phyloP scores from a whole-genome alignment of 2,888 invertebrate species.

The Muschampia plurimacula region DNA sequence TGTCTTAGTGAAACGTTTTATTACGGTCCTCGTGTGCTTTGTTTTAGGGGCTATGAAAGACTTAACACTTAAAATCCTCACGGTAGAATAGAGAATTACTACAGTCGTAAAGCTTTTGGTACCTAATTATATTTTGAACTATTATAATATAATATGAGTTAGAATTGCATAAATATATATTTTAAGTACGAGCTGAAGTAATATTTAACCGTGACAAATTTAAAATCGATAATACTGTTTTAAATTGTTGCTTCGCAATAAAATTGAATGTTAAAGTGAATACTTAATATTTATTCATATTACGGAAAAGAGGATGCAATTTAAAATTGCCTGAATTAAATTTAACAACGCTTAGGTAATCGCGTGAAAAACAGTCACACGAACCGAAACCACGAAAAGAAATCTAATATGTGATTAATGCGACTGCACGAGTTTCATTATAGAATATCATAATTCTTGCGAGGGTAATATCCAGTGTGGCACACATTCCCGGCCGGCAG shows the following conservation, averaged over 20 bases:
- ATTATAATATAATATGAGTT: neutral
- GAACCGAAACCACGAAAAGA: constrained; percentile 19
- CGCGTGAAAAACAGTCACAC: constrained; percentile 25
- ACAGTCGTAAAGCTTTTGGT: constrained; percentile 11
- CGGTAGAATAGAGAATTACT: constrained; percentile 25
- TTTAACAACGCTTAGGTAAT: neutral
- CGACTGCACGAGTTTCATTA: constrained; percentile 73
- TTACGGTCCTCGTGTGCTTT: constrained; percentile 39
- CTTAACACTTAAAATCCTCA: constrained; percentile 30
- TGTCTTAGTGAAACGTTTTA: constrained; percentile 40
- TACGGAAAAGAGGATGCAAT: neutral
- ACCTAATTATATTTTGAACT: neutral
- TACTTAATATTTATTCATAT: no score
- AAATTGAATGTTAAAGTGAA: no score
- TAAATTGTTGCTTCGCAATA: no score
- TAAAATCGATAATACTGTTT: no score
- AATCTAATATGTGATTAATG: constrained; percentile 53
- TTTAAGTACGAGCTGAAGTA: no score
- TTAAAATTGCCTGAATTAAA: neutral
- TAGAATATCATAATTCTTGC: constrained; percentile 76
- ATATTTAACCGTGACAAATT: no score
- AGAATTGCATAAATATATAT: no score
- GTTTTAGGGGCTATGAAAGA: constrained; percentile 39
- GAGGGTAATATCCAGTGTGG: constrained; percentile 77
- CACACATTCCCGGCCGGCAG: constrained; percentile 59